phyloP scores from a whole-genome alignment of 2,797 vertebrate species.

The Ctenopoma multispine region DNA sequence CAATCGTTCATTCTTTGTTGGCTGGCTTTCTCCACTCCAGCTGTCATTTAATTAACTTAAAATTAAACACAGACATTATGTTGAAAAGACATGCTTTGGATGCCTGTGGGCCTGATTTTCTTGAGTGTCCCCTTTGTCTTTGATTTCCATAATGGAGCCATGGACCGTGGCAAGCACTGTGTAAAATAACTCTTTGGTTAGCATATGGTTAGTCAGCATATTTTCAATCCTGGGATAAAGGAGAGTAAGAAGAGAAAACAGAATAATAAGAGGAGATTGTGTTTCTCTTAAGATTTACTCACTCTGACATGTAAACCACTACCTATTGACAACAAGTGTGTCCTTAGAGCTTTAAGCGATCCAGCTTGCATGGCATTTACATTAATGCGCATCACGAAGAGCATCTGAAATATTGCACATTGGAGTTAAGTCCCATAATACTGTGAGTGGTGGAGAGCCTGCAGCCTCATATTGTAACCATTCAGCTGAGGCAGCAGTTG shows the following conservation, averaged over 20 bases:
- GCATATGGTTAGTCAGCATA: not conserved
- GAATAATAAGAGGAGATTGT: not conserved
- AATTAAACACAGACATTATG: conserved; percentile 10
- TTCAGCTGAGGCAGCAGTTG: conserved; percentile 52
- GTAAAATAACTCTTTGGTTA: not conserved
- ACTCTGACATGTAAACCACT: not conserved
- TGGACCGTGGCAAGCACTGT: not conserved
- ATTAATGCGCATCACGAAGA: not conserved
- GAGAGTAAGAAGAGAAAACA: not conserved
- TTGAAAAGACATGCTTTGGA: not conserved
- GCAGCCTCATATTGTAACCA: conserved; percentile 32
- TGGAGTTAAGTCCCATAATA: not conserved
- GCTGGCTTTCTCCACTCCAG: too few species aligned
- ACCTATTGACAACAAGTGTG: not conserved
- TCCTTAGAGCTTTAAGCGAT: not conserved
- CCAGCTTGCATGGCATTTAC: not conserved
- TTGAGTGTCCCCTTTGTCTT: not conserved
- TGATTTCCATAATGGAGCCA: not conserved
- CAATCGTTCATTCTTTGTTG: too few species aligned
- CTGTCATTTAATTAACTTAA: conserved; percentile 5
- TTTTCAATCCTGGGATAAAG: not conserved
- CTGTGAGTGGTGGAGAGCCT: conserved; percentile 15
- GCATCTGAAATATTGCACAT: not conserved
- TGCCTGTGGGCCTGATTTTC: not conserved
- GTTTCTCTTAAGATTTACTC: not conserved